Evolutionary conservation across 2,113 vertebrate genomes (phyloP).

Genomic region (Ceyx cyanopectus): DNA sequence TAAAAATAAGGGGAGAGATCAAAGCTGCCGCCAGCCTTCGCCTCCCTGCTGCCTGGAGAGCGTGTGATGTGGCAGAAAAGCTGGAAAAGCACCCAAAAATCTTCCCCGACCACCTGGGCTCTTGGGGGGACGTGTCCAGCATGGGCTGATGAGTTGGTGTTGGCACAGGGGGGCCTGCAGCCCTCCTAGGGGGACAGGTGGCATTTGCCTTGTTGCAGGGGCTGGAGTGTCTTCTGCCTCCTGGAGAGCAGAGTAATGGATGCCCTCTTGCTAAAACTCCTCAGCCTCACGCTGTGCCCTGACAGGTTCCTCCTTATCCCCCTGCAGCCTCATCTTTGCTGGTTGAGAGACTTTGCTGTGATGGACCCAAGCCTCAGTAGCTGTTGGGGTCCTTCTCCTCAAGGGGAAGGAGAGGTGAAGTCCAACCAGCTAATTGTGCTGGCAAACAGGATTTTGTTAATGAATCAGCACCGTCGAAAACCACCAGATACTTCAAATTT

Average conservation of each 20-base stretch:
- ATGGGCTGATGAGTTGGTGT: rapidly evolving
- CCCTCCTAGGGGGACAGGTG: neutral
- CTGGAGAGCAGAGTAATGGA: rapidly evolving
- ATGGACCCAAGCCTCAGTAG: rapidly evolving
- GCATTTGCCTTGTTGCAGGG: neutral
- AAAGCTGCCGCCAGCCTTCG: neutral
- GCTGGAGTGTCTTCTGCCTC: neutral
- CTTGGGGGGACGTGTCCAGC: neutral
- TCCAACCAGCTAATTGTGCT: neutral
- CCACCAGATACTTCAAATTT: constrained; percentile 3
- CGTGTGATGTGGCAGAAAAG: neutral
- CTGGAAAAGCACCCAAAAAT: neutral
- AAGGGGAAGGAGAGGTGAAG: neutral
- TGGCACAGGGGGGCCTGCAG: neutral
- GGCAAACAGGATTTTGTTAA: constrained; percentile 33
- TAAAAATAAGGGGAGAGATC: neutral
- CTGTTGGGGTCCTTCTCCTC: neutral
- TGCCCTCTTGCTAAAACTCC: neutral
- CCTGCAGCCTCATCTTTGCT: rapidly evolving
- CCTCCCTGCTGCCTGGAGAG: neutral
- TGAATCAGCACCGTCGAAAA: constrained; percentile 14
- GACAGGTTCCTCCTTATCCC: neutral
- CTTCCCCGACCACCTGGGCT: neutral
- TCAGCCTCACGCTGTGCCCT: rapidly evolving
- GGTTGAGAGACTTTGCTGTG: neutral